phyloP scores from a whole-genome alignment of 2,797 vertebrate genomes.

The Parotocinclus haroldoi region DNA sequence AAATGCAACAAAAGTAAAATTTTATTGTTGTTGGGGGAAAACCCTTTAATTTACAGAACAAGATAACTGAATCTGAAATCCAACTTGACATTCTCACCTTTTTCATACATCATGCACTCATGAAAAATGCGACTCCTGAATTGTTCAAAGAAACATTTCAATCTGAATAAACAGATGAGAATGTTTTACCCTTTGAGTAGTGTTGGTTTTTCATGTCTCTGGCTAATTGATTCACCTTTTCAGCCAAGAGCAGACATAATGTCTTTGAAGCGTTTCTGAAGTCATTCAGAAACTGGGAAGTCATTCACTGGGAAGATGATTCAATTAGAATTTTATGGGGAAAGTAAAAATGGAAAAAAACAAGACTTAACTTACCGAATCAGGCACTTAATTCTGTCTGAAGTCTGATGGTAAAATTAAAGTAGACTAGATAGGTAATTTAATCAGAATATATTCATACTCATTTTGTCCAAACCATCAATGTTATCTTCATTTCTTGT shows the following conservation, averaged over 20 bases:
- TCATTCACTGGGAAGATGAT: constrained; percentile 1
- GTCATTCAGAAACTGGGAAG: not conserved
- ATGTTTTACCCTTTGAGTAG: not conserved
- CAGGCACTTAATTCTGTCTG: no score
- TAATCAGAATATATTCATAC: no score
- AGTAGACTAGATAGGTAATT: no score
- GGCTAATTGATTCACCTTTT: constrained; percentile 18
- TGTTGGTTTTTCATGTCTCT: constrained; percentile 8
- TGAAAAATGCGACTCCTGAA: constrained; percentile 51
- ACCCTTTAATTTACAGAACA: constrained; percentile 79
- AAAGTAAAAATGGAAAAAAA: no score
- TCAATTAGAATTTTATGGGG: no score
- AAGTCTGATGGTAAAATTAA: no score
- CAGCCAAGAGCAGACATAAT: constrained; percentile 12
- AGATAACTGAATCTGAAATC: constrained; percentile 58
- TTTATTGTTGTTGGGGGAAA: constrained; percentile 79
- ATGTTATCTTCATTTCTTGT: no score
- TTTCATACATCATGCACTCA: constrained; percentile 42
- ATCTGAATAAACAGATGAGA: no score
- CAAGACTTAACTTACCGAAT: no score
- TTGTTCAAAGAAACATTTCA: constrained; percentile 17
- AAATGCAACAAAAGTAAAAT: constrained; percentile 81
- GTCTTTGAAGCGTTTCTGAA: not conserved
- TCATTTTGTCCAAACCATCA: no score
- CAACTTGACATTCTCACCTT: constrained; percentile 34